Percentiles rank a stretch among this genome's conserved stretches.
Conservation (phyloP, 2,113 vertebrate genomes). For the Halcyon senegalensis region DNA sequence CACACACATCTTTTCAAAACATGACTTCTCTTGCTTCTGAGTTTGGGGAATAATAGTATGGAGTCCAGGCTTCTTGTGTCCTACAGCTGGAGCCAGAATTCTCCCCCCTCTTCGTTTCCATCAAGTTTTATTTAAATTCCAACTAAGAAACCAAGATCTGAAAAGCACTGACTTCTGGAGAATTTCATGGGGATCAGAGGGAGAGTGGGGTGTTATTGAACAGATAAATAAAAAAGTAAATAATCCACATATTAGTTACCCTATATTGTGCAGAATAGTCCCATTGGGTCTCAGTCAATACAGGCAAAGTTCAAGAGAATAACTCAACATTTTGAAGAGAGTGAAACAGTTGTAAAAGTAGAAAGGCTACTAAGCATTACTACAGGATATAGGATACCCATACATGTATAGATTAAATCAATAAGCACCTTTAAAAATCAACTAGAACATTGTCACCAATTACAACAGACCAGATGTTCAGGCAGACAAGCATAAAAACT, state of each 20-base stretch:
- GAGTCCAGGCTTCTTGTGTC: neutral
- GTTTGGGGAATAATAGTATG: neutral
- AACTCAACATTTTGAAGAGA: slow-evolving; percentile 24
- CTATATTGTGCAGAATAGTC: neutral
- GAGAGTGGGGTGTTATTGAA: neutral
- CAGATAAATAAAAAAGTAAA: neutral
- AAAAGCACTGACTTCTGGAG: neutral
- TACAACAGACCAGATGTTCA: slow-evolving; percentile 11
- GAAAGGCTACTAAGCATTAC: neutral
- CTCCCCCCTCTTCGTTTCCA: neutral
- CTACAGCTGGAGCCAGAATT: neutral
- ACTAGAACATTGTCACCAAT: neutral
- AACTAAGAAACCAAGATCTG: neutral
- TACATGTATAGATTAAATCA: slow-evolving; percentile 41
- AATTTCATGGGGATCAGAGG: neutral
- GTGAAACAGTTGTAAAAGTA: slow-evolving; percentile 16
- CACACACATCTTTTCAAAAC: neutral
- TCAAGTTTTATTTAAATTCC: neutral
- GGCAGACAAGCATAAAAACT: neutral
- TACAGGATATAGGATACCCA: slow-evolving; percentile 24
- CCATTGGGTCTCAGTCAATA: neutral
- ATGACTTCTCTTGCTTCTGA: neutral
- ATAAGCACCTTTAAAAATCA: slow-evolving; percentile 32
- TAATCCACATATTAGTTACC: neutral
- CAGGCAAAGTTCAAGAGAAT: neutral